Evolutionary conservation across 2,888 invertebrate species (phyloP).

Genomic region (Mimachlamys varia): DNA sequence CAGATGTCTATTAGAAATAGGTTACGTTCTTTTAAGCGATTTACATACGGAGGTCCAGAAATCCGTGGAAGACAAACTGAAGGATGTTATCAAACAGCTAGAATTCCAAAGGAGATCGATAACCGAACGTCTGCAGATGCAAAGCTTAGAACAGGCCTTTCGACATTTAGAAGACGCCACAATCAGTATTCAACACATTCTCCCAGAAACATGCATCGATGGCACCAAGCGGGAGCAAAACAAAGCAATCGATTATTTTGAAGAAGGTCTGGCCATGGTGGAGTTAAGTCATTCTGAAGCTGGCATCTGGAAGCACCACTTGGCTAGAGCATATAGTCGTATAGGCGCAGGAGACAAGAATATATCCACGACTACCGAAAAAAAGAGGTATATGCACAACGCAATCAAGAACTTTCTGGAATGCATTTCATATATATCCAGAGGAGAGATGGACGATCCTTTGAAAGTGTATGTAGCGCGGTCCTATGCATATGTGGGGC

Average conservation of each 20-base stretch:
- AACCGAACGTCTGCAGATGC: neutral
- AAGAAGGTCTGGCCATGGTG: neutral
- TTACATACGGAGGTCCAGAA: neutral
- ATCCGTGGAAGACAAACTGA: neutral
- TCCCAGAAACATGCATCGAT: neutral
- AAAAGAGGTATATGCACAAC: neutral
- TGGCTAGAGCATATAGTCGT: constrained; percentile 19
- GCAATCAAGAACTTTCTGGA: neutral
- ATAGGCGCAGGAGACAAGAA: neutral
- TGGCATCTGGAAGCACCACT: neutral
- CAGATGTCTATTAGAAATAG: neutral
- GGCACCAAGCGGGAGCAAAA: neutral
- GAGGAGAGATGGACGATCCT: neutral
- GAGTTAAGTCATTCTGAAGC: neutral
- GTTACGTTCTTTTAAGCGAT: neutral
- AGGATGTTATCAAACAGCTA: neutral
- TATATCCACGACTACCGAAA: neutral
- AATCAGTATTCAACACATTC: neutral
- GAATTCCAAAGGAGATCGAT: neutral
- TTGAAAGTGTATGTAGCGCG: neutral
- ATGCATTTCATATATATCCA: neutral
- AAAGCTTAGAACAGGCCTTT: neutral
- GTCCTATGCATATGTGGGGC: neutral
- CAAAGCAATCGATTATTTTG: neutral
- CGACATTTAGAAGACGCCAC: neutral